Evolutionary conservation across 1,140 invertebrate genomes (phyloP).

Genomic region (Heliothis virescens): DNA sequence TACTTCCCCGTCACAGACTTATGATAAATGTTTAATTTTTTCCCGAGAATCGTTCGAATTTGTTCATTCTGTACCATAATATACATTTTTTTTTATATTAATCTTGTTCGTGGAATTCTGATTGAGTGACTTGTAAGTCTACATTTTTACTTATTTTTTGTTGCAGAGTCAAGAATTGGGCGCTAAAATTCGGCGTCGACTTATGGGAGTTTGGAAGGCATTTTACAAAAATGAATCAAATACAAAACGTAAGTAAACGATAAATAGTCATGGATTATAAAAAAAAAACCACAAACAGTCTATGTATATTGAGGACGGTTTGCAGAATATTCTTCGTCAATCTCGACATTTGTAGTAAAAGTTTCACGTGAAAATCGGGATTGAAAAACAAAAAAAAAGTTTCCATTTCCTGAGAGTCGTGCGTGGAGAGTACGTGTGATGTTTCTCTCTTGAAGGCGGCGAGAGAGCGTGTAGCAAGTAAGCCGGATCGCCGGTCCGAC

Average conservation of each 20-base stretch:
- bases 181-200: constrained; percentile 94
- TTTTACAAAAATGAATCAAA: constrained; percentile 94
- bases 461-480: constrained; percentile 63
- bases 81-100: constrained; percentile 17
- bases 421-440: constrained; percentile 49
- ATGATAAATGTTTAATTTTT: constrained; percentile 62
- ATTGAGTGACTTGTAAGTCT: not conserved
- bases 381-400: constrained; percentile 33
- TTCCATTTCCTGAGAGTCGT: constrained; percentile 38
- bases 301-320: not conserved
- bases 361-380: constrained; percentile 8
- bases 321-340: not conserved
- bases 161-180: constrained; percentile 96
- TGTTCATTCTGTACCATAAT: constrained; percentile 51
- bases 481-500: constrained; percentile 67
- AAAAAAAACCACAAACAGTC: not conserved
- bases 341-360: constrained; percentile 25
- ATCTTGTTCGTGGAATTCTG: not conserved
- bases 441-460: constrained; percentile 53
- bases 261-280: not conserved
- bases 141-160: constrained; percentile 57
- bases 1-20: constrained; percentile 65
- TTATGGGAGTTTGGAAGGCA: constrained; percentile 95
- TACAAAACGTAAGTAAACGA: constrained; percentile 91
- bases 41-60: constrained; percentile 49